Evolutionary conservation across 2,888 invertebrate species (phyloP).

Genomic region (Hecatera dysodea): DNA sequence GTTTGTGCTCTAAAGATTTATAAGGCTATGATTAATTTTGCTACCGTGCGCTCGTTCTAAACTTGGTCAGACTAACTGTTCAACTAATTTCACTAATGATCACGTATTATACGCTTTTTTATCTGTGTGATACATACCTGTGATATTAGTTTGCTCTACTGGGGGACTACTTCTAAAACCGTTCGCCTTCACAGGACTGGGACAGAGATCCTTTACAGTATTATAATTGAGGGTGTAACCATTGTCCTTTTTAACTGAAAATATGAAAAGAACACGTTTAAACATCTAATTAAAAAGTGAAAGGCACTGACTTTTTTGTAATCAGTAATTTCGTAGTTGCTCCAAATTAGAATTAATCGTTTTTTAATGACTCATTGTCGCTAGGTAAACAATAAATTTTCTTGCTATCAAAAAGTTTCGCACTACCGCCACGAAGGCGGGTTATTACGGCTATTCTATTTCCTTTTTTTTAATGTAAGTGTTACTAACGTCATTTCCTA

Average conservation of each 20-base stretch:
- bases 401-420: slow-evolving; percentile 29
- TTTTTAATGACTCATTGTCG: slow-evolving; percentile 58
- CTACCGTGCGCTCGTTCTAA: slow-evolving; percentile 12
- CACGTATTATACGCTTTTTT: slow-evolving; percentile 18
- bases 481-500: slow-evolving; percentile 25
- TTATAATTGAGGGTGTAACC: slow-evolving; percentile 88
- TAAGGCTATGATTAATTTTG: slow-evolving; percentile 22
- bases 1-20: slow-evolving; percentile 25
- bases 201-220: slow-evolving; percentile 88
- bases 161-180: slow-evolving; percentile 88
- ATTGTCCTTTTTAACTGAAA: slow-evolving; percentile 89
- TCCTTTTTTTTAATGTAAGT: slow-evolving; percentile 30
- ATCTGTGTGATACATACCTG: slow-evolving; percentile 76
- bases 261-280: slow-evolving; percentile 49
- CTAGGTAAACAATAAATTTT: slow-evolving; percentile 35
- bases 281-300: slow-evolving; percentile 21
- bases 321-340: slow-evolving; percentile 28
- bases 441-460: slow-evolving; percentile 18
- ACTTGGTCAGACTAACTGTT: slow-evolving; percentile 47
- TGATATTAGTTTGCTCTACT: slow-evolving; percentile 88
- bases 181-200: slow-evolving; percentile 88
- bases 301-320: slow-evolving; percentile 29
- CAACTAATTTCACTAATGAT: slow-evolving; percentile 43
- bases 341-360: slow-evolving; percentile 47
- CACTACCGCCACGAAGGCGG: slow-evolving; percentile 30